phyloP scores from a whole-genome alignment of 2,113 vertebrate genomes.

The Tragelaphus strepsiceros region DNA sequence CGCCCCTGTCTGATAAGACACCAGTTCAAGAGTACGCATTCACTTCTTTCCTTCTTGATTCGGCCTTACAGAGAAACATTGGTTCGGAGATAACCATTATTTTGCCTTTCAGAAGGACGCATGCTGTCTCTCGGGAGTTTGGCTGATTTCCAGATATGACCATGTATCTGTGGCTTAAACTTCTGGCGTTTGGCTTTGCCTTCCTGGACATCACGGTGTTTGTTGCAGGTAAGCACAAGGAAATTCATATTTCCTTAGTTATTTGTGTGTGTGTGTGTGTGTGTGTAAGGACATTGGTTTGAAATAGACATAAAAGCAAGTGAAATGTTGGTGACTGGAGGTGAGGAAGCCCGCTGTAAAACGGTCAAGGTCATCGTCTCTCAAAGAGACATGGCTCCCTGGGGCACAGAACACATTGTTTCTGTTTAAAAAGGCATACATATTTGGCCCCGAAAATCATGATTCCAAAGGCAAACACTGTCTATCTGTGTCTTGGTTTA shows the following conservation, averaged over 20 bases:
- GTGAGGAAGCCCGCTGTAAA: background rate
- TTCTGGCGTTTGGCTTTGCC: slow-evolving; percentile 80
- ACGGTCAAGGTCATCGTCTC: background rate
- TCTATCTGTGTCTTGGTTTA: background rate
- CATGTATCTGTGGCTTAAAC: slow-evolving; percentile 83
- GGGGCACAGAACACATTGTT: slow-evolving; percentile 30
- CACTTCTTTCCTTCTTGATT: slow-evolving; percentile 61
- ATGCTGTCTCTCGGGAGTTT: slow-evolving; percentile 83
- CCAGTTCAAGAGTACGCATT: slow-evolving; percentile 76
- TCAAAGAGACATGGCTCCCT: background rate
- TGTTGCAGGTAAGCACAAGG: slow-evolving; percentile 73
- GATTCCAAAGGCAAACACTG: background rate
- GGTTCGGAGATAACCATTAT: slow-evolving; percentile 69
- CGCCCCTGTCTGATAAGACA: slow-evolving; percentile 81
- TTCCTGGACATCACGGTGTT: slow-evolving; percentile 74
- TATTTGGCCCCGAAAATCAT: accelerated
- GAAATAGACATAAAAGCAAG: background rate
- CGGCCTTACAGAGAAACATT: slow-evolving; percentile 47
- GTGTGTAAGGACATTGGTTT: background rate
- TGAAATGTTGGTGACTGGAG: background rate
- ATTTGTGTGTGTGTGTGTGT: background rate
- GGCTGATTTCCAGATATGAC: slow-evolving; percentile 85
- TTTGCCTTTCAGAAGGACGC: slow-evolving; percentile 82
- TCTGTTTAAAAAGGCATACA: background rate
- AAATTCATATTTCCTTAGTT: slow-evolving; percentile 1